Percentiles rank a stretch among this genome's conserved stretches.
Conservation (phyloP, 2,797 vertebrate species). For the Etheostoma perlongum region DNA sequence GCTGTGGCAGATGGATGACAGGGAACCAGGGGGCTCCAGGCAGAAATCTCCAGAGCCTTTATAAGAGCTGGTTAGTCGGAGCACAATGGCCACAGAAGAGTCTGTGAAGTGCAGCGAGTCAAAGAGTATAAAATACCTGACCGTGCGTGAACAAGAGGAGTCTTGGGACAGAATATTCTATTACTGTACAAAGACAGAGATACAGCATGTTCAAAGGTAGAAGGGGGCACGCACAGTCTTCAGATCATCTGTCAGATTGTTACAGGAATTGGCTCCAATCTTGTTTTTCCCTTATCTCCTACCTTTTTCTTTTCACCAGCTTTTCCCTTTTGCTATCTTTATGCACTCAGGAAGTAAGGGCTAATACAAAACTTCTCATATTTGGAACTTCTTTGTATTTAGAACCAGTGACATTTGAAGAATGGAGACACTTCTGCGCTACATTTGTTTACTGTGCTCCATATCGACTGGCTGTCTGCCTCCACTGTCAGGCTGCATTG, state of each 20-base stretch:
- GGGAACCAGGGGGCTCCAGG: slow-evolving; percentile 67
- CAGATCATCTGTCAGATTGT: slow-evolving; percentile 63
- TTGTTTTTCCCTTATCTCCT: slow-evolving; percentile 46
- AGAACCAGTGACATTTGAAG: slow-evolving; percentile 44
- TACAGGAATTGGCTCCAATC: slow-evolving; percentile 47
- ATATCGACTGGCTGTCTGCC: slow-evolving; percentile 52
- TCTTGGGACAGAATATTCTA: slow-evolving; percentile 72
- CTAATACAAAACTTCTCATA: slow-evolving; percentile 19
- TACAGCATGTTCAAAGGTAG: slow-evolving; percentile 43
- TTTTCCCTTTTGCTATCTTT: slow-evolving; percentile 11
- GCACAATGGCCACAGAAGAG: slow-evolving; percentile 70
- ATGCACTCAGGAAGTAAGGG: slow-evolving; percentile 21
- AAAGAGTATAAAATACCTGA: slow-evolving; percentile 74
- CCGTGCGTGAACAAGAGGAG: slow-evolving; percentile 57
- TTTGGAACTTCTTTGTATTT: slow-evolving; percentile 33
- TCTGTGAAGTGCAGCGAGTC: slow-evolving; percentile 67
- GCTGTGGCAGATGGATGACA: slow-evolving; percentile 76
- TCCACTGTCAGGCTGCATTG: slow-evolving; percentile 26
- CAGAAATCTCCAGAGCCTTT: slow-evolving; percentile 72
- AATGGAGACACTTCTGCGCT: slow-evolving; percentile 36
- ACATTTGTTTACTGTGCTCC: slow-evolving; percentile 50
- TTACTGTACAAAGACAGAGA: slow-evolving; percentile 57
- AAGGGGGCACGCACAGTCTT: slow-evolving; percentile 36
- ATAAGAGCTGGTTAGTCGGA: slow-evolving; percentile 69
- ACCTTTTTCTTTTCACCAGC: slow-evolving; percentile 39